Percentiles rank a stretch among this genome's conserved stretches.
Evolutionary conservation across 2,888 invertebrate genomes (phyloP).

Genomic region (Dolichomitus sp.): DNA sequence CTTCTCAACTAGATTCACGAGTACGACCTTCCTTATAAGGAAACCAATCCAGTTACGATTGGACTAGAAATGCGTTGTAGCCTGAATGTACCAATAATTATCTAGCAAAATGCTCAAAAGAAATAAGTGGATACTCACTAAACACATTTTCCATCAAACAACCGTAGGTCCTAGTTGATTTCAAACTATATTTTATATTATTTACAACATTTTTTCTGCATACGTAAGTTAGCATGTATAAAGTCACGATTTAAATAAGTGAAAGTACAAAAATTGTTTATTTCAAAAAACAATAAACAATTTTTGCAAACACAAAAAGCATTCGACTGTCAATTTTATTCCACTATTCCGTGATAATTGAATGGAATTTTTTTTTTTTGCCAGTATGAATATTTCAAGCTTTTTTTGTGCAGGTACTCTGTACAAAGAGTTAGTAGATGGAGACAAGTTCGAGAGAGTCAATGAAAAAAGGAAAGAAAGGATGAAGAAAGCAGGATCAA

Average conservation of each 20-base stretch:
- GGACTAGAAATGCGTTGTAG: neutral
- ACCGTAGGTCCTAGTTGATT: neutral
- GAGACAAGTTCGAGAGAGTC: constrained; percentile 52
- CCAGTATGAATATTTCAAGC: constrained; percentile 30
- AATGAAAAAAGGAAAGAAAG: constrained; percentile 19
- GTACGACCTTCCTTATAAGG: neutral
- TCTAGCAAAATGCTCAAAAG: neutral
- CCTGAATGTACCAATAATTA: neutral
- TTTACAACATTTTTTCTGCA: neutral
- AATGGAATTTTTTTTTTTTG: constrained; percentile 11
- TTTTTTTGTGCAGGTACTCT: constrained; percentile 1
- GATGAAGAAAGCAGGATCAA: constrained; percentile 65
- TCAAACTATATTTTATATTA: neutral
- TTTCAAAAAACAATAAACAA: neutral
- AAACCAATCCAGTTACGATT: neutral
- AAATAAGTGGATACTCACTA: neutral
- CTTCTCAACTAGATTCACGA: neutral
- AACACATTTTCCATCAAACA: neutral
- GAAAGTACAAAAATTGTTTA: neutral
- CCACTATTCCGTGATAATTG: neutral
- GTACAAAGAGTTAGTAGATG: constrained; percentile 53
- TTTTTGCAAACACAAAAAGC: too few relatives aligned
- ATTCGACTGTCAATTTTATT: neutral
- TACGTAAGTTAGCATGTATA: neutral
- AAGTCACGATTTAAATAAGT: neutral